Conservation (phyloP, 1,140 invertebrate species). For the Nasonia vitripennis region DNA sequence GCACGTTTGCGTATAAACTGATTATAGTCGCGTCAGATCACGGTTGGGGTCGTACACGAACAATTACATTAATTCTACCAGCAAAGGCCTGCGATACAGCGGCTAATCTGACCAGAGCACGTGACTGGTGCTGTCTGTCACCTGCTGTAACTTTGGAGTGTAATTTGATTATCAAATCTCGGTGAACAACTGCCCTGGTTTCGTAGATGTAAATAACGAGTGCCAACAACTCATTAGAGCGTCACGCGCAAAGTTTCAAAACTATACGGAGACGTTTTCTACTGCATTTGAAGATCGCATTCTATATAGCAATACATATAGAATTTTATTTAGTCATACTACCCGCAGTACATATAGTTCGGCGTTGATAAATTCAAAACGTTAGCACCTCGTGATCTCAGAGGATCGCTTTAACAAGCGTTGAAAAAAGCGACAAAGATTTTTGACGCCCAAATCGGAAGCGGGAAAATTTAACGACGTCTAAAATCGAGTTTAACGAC, state of each 20-base stretch:
- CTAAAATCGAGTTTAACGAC: neutral
- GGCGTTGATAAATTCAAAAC: too few species aligned
- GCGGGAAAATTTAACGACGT: neutral
- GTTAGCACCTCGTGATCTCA: too few species aligned
- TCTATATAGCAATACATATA: too few species aligned
- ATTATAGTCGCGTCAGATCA: neutral
- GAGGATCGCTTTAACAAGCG: too few species aligned
- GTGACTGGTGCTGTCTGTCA: neutral
- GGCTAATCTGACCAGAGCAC: neutral
- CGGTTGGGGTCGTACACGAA: neutral
- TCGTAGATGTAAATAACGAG: neutral
- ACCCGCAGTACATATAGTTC: too few species aligned
- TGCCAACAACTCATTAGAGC: neutral
- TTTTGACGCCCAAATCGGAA: neutral
- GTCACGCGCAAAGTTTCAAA: neutral
- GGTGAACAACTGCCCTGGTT: neutral
- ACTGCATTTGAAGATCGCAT: too few species aligned
- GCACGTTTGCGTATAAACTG: neutral
- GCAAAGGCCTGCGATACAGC: neutral
- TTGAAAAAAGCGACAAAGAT: too few species aligned
- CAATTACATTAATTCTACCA: neutral
- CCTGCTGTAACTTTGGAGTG: neutral
- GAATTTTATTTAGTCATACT: too few species aligned
- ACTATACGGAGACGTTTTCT: too few species aligned
- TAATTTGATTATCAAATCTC: neutral